Evolutionary conservation across 2,113 vertebrate species (phyloP).

Genomic region (Orientallactaga bullata): DNA sequence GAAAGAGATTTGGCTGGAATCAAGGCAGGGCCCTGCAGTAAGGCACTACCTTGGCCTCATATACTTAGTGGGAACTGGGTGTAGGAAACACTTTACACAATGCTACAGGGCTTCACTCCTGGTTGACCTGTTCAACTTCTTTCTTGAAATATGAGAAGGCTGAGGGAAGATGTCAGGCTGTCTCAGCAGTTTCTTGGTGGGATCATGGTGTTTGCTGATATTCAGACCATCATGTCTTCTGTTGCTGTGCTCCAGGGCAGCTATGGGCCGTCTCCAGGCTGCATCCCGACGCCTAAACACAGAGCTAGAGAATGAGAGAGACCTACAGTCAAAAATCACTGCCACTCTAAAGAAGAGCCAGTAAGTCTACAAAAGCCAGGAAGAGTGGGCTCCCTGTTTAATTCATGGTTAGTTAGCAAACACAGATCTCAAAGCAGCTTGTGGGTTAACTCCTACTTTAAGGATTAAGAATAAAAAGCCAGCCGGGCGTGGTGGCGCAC

Average conservation of each 20-base stretch:
- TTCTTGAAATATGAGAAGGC: background rate
- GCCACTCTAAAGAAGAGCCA: slow-evolving; percentile 83
- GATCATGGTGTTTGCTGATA: background rate
- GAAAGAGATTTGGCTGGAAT: rapidly evolving
- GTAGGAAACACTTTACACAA: background rate
- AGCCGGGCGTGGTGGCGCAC: background rate
- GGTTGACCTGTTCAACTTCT: rapidly evolving
- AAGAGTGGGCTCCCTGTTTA: too few relatives aligned
- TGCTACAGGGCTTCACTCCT: rapidly evolving
- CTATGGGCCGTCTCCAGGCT: slow-evolving; percentile 87
- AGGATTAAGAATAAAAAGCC: background rate
- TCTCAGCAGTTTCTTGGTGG: rapidly evolving
- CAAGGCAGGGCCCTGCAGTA: rapidly evolving
- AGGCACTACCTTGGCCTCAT: background rate
- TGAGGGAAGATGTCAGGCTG: background rate
- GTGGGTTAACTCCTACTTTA: background rate
- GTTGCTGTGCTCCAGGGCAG: slow-evolving; percentile 80
- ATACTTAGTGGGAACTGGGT: background rate
- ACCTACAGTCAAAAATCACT: slow-evolving; percentile 83
- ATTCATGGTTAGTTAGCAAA: background rate
- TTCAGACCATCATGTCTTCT: rapidly evolving
- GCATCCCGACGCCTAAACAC: slow-evolving; percentile 82
- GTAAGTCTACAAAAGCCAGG: slow-evolving; percentile 86
- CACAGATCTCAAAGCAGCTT: background rate
- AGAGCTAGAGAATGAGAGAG: slow-evolving; percentile 88